Evolutionary conservation across 2,797 vertebrate genomes (phyloP).

Genomic region (Loriculus beryllinus): DNA sequence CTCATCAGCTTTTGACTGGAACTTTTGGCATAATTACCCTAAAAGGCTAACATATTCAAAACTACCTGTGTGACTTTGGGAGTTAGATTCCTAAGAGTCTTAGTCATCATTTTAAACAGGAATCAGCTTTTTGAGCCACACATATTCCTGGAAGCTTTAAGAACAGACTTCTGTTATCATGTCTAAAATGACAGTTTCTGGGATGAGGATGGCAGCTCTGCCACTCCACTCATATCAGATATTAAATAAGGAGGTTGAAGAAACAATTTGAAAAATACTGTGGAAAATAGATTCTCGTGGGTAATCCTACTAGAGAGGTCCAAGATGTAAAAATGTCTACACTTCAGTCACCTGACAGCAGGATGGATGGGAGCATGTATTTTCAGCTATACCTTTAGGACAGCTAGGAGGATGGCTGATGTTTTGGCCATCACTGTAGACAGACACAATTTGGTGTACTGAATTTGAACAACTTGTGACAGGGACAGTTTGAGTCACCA

Average conservation of each 20-base stretch:
- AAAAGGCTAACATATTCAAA: constrained; percentile 54
- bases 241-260: not conserved
- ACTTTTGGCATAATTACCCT: constrained; percentile 55
- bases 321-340: not conserved
- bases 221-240: not conserved
- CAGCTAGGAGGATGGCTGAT: not conserved
- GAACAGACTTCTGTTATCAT: not conserved
- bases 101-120: constrained; percentile 47
- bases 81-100: constrained; percentile 51
- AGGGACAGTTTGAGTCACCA: not conserved
- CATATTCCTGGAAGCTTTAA: not conserved
- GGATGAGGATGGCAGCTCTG: not conserved
- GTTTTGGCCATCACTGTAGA: not conserved
- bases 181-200: constrained; percentile 1
- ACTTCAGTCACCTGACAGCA: not conserved
- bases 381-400: not conserved
- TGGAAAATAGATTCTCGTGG: not conserved
- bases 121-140: not conserved
- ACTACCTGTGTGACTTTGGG: constrained; percentile 51
- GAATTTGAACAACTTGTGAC: not conserved
- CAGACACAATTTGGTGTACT: not conserved
- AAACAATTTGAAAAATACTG: not conserved
- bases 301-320: not conserved
- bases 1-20: constrained; percentile 45
- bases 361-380: not conserved